These are phyloP conservation scores for Pomatorhinus ruficollis DNA, from an alignment of 2,113 vertebrate genomes.

Conservation along the genomic window DNA sequence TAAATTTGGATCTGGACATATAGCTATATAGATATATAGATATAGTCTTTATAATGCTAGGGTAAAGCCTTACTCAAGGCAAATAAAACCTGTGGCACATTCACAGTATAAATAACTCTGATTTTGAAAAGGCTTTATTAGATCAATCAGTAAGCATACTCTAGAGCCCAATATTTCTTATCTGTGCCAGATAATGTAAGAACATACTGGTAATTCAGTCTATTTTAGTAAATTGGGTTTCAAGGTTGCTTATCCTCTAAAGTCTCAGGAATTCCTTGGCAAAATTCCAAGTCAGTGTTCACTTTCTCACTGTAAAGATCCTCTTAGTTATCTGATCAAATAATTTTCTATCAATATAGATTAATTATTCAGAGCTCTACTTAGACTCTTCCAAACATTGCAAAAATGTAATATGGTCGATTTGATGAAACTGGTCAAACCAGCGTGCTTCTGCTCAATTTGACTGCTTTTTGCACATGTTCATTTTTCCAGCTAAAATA, in stretches of 20 bases:
- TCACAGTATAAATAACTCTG: neutral
- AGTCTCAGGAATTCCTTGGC: neutral
- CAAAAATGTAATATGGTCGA: neutral
- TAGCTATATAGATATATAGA: too few species aligned
- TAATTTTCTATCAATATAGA: neutral
- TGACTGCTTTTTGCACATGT: neutral
- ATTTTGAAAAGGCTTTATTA: neutral
- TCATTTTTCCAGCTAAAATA: conserved; percentile 76
- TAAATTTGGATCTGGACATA: neutral
- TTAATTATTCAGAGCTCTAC: neutral
- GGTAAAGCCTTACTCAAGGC: neutral
- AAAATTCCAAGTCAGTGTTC: neutral
- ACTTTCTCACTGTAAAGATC: neutral
- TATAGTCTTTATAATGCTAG: neutral
- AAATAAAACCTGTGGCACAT: neutral
- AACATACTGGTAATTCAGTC: neutral
- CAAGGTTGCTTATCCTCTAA: neutral
- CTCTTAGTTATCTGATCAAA: neutral
- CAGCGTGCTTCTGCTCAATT: neutral
- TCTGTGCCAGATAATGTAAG: neutral
- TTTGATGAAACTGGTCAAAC: neutral
- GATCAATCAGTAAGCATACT: neutral
- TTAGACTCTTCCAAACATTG: neutral
- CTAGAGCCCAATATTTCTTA: neutral
- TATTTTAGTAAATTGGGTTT: neutral